Evolutionary conservation across 2,888 invertebrate species (phyloP), one percentile per base, ranked within the genome.

Genomic region (Xylocampa areola): DNA sequence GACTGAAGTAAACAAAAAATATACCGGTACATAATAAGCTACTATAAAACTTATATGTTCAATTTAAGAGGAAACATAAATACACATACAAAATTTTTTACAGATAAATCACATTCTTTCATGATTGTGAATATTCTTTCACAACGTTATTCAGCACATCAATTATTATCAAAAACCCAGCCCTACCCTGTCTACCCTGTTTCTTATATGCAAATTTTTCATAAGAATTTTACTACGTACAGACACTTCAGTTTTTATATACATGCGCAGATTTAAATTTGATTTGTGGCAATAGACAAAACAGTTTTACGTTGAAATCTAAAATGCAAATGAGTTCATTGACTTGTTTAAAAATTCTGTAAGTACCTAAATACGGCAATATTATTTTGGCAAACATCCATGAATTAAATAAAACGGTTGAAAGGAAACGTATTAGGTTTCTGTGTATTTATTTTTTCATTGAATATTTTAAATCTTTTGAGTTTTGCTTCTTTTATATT

Each of bases 291-390:
- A 16, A 54, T 30, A 45, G 33, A 37, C 52, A 33, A 58, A 58
- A 14, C 39, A 3, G n/a, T 45, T 63, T 53, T 14, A 6, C 17
- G 27, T 32, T 29, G 43, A 53, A 45, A 37, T 72, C 40, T 54
- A 27, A 68, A 57, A 73, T 73, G 59, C 29, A 61, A 73, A 68
- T 44, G 39, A 57, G 73, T 76, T 73, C 73, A 35, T 8, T 50
- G 54, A 48, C 69, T 41, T 37, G 27, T 30, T 8, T 21, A 14
- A 17, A 36, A 41, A 67, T 32, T n/a, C 37, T 47, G n/a, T 50
- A 57, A 21, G 30, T 32, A 17, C 47, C 10, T 30, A 25, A 23
- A 30, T 11, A 30, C 16, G 14, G 13, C 32, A n/a, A n/a, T n/a
- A n/a, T 44, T 39, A 53, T 48, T 44, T 65, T 48, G 44, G 48